These are phyloP conservation scores for Prietella phreatophila DNA, from an alignment of 2,113 vertebrate genomes.

Conservation along the genomic window DNA sequence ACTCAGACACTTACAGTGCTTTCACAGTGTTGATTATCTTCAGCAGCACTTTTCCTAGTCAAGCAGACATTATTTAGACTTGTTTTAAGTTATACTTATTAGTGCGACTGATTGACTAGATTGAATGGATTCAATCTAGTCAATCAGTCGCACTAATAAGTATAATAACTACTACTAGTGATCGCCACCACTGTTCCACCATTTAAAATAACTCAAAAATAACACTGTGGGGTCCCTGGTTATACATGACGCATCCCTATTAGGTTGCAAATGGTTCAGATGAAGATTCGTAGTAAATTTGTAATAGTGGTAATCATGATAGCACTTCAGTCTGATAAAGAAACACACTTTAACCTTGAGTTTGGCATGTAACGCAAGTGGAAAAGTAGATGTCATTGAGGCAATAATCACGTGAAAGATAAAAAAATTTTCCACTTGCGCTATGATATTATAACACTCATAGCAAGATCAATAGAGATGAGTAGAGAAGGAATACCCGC, in stretches of 20 bases:
- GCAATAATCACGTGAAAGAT: not conserved
- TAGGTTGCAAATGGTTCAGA: not conserved
- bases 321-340: not conserved
- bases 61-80: not conserved
- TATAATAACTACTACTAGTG: not conserved
- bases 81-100: not conserved
- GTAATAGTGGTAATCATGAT: no score
- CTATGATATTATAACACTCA: not conserved
- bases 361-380: no score
- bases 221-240: not conserved
- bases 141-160: not conserved
- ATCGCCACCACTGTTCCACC: not conserved
- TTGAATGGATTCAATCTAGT: not conserved
- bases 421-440: not conserved
- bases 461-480: not conserved
- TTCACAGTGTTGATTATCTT: not conserved
- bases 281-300: not conserved
- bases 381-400: not conserved
- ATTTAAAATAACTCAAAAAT: not conserved
- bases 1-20: not conserved
- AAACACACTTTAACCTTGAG: slow-evolving; percentile 9
- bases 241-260: not conserved
- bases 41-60: not conserved
- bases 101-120: no score
- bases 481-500: not conserved